Evolutionary conservation across 2,113 vertebrate species (phyloP).

Genomic region (Junco hyemalis): DNA sequence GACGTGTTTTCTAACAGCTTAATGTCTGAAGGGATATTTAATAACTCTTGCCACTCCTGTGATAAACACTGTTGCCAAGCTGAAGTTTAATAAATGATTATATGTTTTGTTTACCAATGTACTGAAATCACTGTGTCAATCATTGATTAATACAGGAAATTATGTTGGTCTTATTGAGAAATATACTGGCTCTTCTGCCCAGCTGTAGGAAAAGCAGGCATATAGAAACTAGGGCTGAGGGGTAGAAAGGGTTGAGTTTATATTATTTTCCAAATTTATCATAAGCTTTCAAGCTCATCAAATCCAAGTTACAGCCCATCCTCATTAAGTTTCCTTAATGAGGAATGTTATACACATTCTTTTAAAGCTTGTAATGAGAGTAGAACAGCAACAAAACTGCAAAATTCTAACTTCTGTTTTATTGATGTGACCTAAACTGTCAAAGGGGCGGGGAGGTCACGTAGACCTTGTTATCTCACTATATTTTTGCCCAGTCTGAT

Average conservation of each 20-base stretch:
- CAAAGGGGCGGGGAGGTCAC: background rate
- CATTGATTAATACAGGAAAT: background rate
- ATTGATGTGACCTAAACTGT: background rate
- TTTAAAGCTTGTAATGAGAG: background rate
- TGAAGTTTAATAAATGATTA: background rate
- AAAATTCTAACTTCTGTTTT: background rate
- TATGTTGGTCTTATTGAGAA: background rate
- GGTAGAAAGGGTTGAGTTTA: background rate
- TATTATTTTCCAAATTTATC: background rate
- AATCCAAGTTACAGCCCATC: background rate
- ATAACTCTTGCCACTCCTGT: background rate
- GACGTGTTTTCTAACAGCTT: conserved; percentile 2
- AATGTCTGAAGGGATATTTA: background rate
- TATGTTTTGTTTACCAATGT: background rate
- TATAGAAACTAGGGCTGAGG: background rate
- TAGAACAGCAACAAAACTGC: background rate
- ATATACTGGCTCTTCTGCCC: background rate
- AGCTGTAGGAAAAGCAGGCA: background rate
- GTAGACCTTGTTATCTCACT: background rate
- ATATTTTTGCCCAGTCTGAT: background rate
- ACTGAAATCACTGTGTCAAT: background rate
- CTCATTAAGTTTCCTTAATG: background rate
- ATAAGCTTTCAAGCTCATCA: background rate
- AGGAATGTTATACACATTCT: background rate
- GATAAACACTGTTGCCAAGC: background rate